Evolutionary conservation across 1,140 invertebrate species (phyloP), one percentile per base, ranked within the genome.

Genomic region (Lasaia peninsularis): DNA sequence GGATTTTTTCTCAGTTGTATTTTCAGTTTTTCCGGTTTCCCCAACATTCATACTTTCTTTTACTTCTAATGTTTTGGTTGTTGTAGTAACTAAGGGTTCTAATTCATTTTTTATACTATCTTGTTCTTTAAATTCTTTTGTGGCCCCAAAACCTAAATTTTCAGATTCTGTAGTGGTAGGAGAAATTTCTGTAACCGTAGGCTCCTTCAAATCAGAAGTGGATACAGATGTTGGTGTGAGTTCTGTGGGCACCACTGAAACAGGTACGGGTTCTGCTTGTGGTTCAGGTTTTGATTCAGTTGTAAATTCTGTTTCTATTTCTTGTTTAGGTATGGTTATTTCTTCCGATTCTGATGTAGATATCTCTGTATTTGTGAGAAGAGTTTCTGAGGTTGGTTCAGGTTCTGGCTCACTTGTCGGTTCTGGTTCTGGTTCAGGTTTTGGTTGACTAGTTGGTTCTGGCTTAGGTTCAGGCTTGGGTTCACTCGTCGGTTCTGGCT

Each of bases 241-340:
- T 16, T 44, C 9, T 49, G 21, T 11, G 11, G 11, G 18, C n/a
- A 21, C 21, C 14, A 18, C 44, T 5, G 44, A 21, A 9, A 33
- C 12, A 50, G 55, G 31, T 54, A 49, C 32, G 4, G 73, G 44
- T 51, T 55, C 58, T 53, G 67, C 21, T 64, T 75, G 65, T 51
- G 69, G 10, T 60, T 67, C 35, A 18, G 64, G 44, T 67, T 70
- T 54, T 5, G 69, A 54, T 64, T 77, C 62, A 33, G 70, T 63
- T 70, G 62, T 18, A 65, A 76, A 58, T 65, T 78, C 70, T 33
- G 40, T 37, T 63, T 32, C 66, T 60, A 56, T 71, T 68, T 83
- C 73, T 32, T 66, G 28, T 21, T 56, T 50, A 12, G 72, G 61
- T 57, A 68, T 64, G 18, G 59, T 44, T 49, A 32, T 16, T 40